Evolutionary conservation across 2,113 vertebrate species (phyloP).

Genomic region (Daphoenositta chrysoptera): DNA sequence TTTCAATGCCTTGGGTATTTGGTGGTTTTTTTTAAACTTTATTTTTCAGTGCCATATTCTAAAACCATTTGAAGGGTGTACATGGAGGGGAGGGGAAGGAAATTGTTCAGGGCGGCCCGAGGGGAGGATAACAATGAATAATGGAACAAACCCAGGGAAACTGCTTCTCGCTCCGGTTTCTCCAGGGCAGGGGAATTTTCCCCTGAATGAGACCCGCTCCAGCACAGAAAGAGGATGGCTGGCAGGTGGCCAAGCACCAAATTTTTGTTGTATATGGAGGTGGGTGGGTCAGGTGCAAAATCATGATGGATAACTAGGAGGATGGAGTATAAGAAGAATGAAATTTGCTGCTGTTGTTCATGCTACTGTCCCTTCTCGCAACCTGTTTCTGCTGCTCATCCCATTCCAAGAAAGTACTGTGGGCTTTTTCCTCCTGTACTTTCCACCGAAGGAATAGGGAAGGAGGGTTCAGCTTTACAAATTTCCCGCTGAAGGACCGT

Average conservation of each 20-base stretch:
- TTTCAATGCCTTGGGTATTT: conserved; percentile 35
- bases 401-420: not conserved
- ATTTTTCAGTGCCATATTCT: conserved; percentile 13
- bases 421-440: not conserved
- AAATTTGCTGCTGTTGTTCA: accelerated
- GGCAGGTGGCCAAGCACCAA: not conserved
- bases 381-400: not conserved
- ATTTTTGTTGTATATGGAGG: not conserved
- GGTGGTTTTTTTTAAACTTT: not conserved
- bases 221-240: not conserved
- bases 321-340: not conserved
- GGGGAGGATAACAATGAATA: conserved; percentile 36
- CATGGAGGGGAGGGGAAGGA: conserved; percentile 3
- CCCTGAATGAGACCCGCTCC: not conserved
- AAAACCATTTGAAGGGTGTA: conserved; percentile 30
- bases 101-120: not conserved
- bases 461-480: not conserved
- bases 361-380: not conserved
- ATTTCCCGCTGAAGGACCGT: not conserved
- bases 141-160: not conserved
- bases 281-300: not conserved
- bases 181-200: not conserved
- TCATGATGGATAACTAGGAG: not conserved
- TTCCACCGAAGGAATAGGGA: not conserved
- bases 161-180: not conserved